Evolutionary conservation across 2,888 invertebrate genomes (phyloP).

Genomic region (Odontothrips loti): DNA sequence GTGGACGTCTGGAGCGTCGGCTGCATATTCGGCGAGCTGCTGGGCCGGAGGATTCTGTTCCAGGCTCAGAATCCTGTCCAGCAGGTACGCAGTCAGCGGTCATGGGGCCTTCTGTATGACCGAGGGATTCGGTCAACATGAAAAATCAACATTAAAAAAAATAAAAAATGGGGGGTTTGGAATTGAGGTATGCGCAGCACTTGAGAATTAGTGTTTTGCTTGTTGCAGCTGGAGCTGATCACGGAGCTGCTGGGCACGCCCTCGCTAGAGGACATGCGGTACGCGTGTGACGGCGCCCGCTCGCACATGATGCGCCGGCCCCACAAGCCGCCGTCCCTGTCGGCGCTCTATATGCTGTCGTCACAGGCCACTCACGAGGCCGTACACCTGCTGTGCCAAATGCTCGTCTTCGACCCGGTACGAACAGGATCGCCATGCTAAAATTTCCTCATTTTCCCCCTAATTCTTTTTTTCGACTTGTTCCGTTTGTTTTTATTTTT

Average conservation of each 20-base stretch:
- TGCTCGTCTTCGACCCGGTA: conserved; percentile 97
- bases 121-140: too few species aligned
- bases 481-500: conserved; percentile 27
- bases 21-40: conserved; percentile 96
- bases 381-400: conserved; percentile 92
- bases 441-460: conserved; percentile 30
- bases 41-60: conserved; percentile 93
- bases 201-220: conserved; percentile 27
- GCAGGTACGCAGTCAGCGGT: conserved; percentile 65
- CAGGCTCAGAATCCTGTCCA: conserved; percentile 98
- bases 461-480: conserved; percentile 28
- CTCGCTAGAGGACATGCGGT: conserved; percentile 89
- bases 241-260: conserved; percentile 97
- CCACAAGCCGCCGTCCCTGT: conserved; percentile 81
- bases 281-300: conserved; percentile 93
- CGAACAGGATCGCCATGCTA: conserved; percentile 45
- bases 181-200: too few species aligned
- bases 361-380: conserved; percentile 96
- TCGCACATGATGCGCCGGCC: conserved; percentile 85
- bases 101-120: too few species aligned
- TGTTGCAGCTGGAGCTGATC: conserved; percentile 83
- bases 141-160: too few species aligned
- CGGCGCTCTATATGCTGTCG: conserved; percentile 86
- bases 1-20: conserved; percentile 99
- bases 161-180: too few species aligned